Evolutionary conservation across 1,140 invertebrate species (phyloP), one percentile per base, ranked within the genome.

Genomic region (Lepidurus arcticus): DNA sequence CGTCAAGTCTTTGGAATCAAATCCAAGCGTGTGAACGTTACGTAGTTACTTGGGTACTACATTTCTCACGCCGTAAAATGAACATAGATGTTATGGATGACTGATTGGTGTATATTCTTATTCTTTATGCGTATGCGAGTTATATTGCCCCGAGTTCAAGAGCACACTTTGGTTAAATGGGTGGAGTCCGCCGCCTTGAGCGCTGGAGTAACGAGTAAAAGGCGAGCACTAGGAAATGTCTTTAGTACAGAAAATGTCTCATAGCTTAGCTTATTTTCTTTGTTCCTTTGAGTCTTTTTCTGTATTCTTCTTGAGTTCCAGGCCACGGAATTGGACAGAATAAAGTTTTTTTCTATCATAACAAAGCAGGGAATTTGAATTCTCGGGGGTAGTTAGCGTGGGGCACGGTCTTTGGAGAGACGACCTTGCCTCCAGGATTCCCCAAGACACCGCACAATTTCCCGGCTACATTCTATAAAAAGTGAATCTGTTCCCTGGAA

Each of bases 101-200:
- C n/a, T 7, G 21, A 11, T 7, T 65, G 47, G 21, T 65, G 21
- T n/a, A 65, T 34, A 34, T 65, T 65, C 13, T 8, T 21, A 65
- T 9, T 65, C 53, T 7, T 21, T 65, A n/a, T 65, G 34, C 7
- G 1, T 21, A 16, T 16, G 53, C 53, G 53, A 21, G 13, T 21
- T 65, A 65, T 65, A 65, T n/a, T 65, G 53, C 53, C 53, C 21
- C 53, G 21, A 65, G 53, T 65, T 65, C 53, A 65, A 65, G 53
- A 65, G 53, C 53, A 65, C 53, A 13, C 53, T 21, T 3, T 65
- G 4, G 34, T 65, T 65, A 11, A 65, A 65, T 65, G 53, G 53
- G 53, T 65, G 53, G 53, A 65, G 53, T 21, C 13, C 53, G 53
- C 8, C 21, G 53, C 53, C 53, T 65, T 65, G 53, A 65, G 53